Evolutionary conservation across 2,888 invertebrate genomes (phyloP).

Genomic region (Lasioglossum oenotherae): DNA sequence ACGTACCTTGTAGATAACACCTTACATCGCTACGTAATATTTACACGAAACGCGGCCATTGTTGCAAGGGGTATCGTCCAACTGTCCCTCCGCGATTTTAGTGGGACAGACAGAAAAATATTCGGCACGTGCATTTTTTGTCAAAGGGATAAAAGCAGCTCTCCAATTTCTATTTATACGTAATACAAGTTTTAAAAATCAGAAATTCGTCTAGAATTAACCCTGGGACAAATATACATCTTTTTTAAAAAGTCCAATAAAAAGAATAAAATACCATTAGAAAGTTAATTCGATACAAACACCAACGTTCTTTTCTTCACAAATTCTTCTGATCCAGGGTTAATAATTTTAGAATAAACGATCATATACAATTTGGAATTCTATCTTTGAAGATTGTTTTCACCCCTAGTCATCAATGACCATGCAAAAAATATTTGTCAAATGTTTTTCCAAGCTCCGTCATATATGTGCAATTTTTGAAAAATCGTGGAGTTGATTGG

Average conservation of each 20-base stretch:
- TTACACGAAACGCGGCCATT: slow-evolving; percentile 37
- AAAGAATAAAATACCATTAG: not conserved
- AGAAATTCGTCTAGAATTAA: slow-evolving; percentile 1
- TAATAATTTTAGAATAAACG: slow-evolving; percentile 2
- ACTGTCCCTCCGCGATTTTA: not conserved
- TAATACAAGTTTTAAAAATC: not conserved
- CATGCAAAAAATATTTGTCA: not conserved
- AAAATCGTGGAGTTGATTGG: not conserved
- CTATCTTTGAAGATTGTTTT: not conserved
- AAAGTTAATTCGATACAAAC: not conserved
- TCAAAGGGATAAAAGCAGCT: not conserved
- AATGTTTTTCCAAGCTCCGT: not conserved
- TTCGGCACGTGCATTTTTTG: not conserved
- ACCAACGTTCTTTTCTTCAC: not conserved
- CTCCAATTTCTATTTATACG: not conserved
- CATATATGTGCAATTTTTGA: not conserved
- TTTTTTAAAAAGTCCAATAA: not conserved
- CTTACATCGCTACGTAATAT: slow-evolving; percentile 38
- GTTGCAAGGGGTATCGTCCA: not conserved
- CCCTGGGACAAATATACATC: not conserved
- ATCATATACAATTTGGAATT: not conserved
- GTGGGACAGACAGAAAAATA: not conserved
- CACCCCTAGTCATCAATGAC: not conserved
- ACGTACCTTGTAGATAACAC: slow-evolving; percentile 21
- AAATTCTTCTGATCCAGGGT: not conserved